These are phyloP conservation scores for Catharus fuscescens DNA, from an alignment of 2,113 vertebrate genomes.

Conservation along the genomic window DNA sequence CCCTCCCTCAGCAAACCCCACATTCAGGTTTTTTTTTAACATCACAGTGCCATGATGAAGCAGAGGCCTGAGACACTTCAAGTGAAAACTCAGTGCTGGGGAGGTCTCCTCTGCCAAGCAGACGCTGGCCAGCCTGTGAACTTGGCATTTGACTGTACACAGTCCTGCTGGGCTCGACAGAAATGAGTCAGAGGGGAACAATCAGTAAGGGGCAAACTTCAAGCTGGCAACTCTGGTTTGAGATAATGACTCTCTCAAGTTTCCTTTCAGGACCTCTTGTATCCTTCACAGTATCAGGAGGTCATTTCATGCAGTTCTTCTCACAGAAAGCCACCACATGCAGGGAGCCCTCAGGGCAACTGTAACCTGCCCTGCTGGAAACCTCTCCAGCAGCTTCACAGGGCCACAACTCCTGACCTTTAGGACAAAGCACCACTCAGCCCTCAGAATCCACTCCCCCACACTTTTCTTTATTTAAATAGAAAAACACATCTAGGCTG, in stretches of 20 bases:
- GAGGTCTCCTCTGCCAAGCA: background rate
- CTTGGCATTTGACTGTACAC: background rate
- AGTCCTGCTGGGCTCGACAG: background rate
- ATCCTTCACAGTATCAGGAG: background rate
- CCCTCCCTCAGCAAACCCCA: background rate
- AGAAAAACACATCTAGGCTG: background rate
- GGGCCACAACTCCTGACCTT: background rate
- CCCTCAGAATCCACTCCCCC: background rate
- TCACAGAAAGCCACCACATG: background rate
- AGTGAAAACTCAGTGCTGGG: background rate
- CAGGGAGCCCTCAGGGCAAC: background rate
- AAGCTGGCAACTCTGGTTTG: background rate
- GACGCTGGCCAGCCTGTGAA: background rate
- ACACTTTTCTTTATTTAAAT: background rate
- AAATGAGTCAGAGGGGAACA: background rate
- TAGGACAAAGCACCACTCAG: background rate
- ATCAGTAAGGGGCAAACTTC: background rate
- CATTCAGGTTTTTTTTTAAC: background rate
- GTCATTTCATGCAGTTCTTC: background rate
- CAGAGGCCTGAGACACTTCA: background rate
- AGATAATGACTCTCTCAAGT: background rate
- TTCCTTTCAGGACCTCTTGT: background rate
- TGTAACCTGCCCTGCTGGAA: background rate
- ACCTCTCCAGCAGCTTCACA: background rate
- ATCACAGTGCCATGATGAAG: background rate